These are phyloP conservation scores for Clostera curtula DNA, from an alignment of 2,888 invertebrate genomes.

Conservation along the genomic window DNA sequence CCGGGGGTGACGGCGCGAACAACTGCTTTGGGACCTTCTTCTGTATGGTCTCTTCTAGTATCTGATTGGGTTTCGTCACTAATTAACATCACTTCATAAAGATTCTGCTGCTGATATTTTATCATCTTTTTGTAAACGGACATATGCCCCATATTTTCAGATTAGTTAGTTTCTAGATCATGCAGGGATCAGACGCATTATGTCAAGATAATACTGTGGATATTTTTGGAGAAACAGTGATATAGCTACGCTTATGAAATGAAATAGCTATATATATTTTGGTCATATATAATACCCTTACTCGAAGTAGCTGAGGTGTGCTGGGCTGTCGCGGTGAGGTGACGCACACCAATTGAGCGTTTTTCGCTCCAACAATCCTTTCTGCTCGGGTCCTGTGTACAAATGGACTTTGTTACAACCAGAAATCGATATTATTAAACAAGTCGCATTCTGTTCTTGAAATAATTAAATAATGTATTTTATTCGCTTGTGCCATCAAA, in stretches of 20 bases:
- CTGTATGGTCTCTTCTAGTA: slow-evolving; percentile 62
- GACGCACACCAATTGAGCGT: slow-evolving; percentile 50
- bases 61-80: slow-evolving; percentile 39
- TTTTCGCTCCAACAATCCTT: slow-evolving; percentile 37
- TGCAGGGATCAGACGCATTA: too few species aligned
- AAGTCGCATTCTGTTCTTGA: slow-evolving; percentile 7
- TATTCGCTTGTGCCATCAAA: too few species aligned
- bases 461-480: too few species aligned
- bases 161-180: too few species aligned
- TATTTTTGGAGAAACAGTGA: too few species aligned
- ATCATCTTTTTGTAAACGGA: too few species aligned
- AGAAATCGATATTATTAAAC: slow-evolving; percentile 5
- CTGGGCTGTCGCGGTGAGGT: slow-evolving; percentile 44
- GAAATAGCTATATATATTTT: too few species aligned
- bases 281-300: slow-evolving; percentile 15
- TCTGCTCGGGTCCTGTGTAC: slow-evolving; percentile 29
- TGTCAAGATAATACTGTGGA: too few species aligned
- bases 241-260: too few species aligned
- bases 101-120: too few species aligned
- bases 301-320: slow-evolving; percentile 54
- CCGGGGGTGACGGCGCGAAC: slow-evolving; percentile 15
- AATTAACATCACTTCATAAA: too few species aligned
- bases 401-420: slow-evolving; percentile 4
- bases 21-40: slow-evolving; percentile 47
- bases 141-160: too few species aligned